These are phyloP conservation scores for Nephrotoma flavescens DNA, from an alignment of 2,888 invertebrate species.

Conservation along the genomic window DNA sequence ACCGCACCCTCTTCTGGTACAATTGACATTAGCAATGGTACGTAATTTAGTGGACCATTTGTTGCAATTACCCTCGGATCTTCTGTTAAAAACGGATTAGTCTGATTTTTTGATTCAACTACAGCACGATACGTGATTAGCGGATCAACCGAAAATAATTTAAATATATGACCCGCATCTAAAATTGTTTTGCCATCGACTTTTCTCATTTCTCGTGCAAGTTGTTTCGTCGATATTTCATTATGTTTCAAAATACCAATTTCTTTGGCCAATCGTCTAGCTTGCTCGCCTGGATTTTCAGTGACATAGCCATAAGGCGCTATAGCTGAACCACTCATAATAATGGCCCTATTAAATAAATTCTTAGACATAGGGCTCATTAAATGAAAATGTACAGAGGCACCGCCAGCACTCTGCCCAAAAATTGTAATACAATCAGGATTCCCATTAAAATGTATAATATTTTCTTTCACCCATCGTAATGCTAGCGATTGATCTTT, in stretches of 20 bases:
- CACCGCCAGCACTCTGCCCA: constrained; percentile 36
- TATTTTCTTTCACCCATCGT: constrained; percentile 34
- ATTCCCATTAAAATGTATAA: constrained; percentile 32
- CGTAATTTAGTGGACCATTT: constrained; percentile 27
- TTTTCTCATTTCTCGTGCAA: constrained; percentile 30
- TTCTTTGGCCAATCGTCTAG: constrained; percentile 28
- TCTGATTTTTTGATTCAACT: constrained; percentile 24
- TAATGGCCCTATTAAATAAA: constrained; percentile 33
- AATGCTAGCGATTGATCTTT: constrained; percentile 36
- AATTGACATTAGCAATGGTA: constrained; percentile 36
- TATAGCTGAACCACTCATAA: constrained; percentile 35
- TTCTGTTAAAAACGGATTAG: constrained; percentile 32
- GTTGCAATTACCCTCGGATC: constrained; percentile 29
- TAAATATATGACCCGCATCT: constrained; percentile 31
- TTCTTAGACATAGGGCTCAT: constrained; percentile 30
- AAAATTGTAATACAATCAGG: constrained; percentile 31
- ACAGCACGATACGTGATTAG: constrained; percentile 33
- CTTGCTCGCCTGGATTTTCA: constrained; percentile 21
- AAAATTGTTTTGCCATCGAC: constrained; percentile 28
- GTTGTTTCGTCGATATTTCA: constrained; percentile 19
- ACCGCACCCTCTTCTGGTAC: constrained; percentile 37
- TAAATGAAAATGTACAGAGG: constrained; percentile 34
- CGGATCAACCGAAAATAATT: constrained; percentile 37
- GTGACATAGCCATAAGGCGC: constrained; percentile 24
- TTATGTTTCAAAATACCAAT: constrained; percentile 26